Conservation (phyloP, 2,113 vertebrate species). For the Ophiodon elongatus region DNA sequence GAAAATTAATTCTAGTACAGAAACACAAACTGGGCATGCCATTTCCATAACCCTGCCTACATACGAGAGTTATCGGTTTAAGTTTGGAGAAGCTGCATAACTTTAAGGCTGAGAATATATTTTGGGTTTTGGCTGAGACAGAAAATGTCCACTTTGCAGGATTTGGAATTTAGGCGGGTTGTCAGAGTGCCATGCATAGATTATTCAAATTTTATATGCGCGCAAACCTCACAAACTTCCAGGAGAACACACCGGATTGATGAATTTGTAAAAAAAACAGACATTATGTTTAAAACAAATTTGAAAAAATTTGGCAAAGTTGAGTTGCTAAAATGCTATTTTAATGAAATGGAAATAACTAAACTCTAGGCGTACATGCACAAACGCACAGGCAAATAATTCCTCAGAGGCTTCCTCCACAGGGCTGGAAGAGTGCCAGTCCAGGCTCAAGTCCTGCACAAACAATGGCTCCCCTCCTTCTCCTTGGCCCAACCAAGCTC, state of each 20-base stretch:
- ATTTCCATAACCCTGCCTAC: neutral
- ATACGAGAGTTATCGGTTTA: neutral
- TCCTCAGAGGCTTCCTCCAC: neutral
- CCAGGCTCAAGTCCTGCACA: constrained; percentile 61
- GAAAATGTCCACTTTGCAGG: neutral
- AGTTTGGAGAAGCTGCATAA: neutral
- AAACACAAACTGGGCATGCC: neutral
- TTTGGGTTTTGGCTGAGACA: constrained; percentile 7
- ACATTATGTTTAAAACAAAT: neutral
- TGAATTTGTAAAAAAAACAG: neutral
- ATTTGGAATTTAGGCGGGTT: constrained; percentile 6
- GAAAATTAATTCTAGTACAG: neutral
- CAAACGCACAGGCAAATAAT: neutral
- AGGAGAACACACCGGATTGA: neutral
- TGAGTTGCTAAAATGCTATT: neutral
- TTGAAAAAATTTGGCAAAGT: neutral
- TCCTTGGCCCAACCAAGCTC: constrained; percentile 17
- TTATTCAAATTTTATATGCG: neutral
- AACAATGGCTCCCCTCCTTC: constrained; percentile 56
- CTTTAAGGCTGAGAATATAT: constrained; percentile 11
- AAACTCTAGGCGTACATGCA: neutral
- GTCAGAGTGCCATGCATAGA: constrained; percentile 4
- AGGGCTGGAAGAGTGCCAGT: constrained; percentile 55
- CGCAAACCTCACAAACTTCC: constrained; percentile 1
- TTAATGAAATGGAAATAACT: neutral